Evolutionary conservation across 2,888 invertebrate species (phyloP).

Genomic region (Linnaemya vulpina): DNA sequence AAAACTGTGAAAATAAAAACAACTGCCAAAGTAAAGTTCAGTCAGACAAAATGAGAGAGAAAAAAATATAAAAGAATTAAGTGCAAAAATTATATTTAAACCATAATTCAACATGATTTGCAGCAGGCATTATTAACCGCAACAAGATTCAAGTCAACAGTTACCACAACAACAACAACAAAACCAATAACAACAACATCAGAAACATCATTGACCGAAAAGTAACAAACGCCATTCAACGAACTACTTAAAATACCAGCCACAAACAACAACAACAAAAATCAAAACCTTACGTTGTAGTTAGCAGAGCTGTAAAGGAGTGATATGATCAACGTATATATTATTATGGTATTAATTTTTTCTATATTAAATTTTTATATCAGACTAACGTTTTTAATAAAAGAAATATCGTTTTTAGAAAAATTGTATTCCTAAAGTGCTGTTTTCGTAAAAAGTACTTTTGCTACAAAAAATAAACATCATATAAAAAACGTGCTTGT

Average conservation of each 20-base stretch:
- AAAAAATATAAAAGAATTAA: constrained; percentile 45
- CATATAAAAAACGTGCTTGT: no score
- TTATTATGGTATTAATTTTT: no score
- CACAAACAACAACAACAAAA: background rate
- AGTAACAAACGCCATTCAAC: constrained; percentile 29
- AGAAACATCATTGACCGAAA: constrained; percentile 11
- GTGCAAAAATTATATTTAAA: constrained; percentile 65
- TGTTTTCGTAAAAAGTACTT: no score
- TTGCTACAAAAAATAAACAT: no score
- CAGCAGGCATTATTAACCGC: constrained; percentile 66
- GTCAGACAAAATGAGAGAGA: no score
- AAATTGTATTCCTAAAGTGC: no score
- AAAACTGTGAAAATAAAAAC: constrained; percentile 59
- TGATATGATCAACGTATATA: background rate
- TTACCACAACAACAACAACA: constrained; percentile 35
- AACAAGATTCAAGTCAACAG: constrained; percentile 50
- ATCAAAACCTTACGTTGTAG: background rate
- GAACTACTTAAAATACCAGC: background rate
- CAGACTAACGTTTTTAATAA: no score
- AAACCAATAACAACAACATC: constrained; percentile 35
- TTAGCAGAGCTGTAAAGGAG: background rate
- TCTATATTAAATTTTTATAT: background rate
- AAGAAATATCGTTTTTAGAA: no score
- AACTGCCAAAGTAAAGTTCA: constrained; percentile 13
- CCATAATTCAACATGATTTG: constrained; percentile 71